Percentiles rank a stretch among this genome's conserved stretches.
phyloP scores from a whole-genome alignment of 2,888 invertebrate species.

The Laothoe populi region DNA sequence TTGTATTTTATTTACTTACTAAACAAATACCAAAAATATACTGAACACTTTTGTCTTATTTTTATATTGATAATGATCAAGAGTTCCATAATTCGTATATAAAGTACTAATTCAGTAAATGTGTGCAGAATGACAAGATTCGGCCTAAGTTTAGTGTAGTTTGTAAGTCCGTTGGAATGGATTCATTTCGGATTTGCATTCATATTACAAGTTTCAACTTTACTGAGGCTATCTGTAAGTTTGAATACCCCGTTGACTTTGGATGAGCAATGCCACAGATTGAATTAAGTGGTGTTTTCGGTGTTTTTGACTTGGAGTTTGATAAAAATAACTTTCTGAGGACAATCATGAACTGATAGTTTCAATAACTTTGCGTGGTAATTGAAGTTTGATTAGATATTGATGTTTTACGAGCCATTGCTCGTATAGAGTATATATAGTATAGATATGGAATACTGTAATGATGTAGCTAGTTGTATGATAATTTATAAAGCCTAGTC shows the following conservation, averaged over 20 bases:
- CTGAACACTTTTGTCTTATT: too few species aligned
- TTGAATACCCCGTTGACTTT: slow-evolving; percentile 16
- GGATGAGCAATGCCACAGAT: not conserved
- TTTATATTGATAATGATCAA: not conserved
- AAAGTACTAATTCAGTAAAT: not conserved
- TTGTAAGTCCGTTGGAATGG: slow-evolving; percentile 16
- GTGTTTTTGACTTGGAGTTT: slow-evolving; percentile 6
- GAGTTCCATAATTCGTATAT: not conserved
- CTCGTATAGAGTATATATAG: too few species aligned
- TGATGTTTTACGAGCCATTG: too few species aligned
- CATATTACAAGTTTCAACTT: slow-evolving; percentile 23
- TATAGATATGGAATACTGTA: too few species aligned
- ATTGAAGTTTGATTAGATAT: too few species aligned
- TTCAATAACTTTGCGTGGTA: too few species aligned
- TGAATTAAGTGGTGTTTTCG: not conserved
- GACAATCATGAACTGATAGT: too few species aligned
- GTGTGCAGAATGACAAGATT: slow-evolving; percentile 4
- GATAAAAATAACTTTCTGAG: too few species aligned
- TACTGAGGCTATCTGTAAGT: slow-evolving; percentile 1
- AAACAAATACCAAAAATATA: too few species aligned
- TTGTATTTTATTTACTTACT: too few species aligned
- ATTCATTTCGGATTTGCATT: slow-evolving; percentile 22
- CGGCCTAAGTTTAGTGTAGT: slow-evolving; percentile 13
- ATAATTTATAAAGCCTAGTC: too few species aligned
- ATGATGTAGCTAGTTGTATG: too few species aligned